These are phyloP conservation scores for Eupsittula cactorum DNA, from an alignment of 2,113 vertebrate genomes.

Conservation along the genomic window DNA sequence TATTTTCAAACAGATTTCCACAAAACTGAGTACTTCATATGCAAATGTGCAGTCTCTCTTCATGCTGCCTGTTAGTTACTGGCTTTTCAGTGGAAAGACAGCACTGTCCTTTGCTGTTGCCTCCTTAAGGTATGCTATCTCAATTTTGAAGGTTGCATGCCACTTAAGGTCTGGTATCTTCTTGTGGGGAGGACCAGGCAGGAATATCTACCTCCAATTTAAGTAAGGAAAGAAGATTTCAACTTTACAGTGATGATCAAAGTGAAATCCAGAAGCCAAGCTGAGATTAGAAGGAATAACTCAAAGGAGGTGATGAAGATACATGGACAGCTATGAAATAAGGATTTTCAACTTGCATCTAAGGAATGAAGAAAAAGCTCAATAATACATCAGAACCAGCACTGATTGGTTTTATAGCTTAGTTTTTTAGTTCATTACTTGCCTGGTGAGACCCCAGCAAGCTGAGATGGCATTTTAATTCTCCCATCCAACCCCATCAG, in stretches of 20 bases:
- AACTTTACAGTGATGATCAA: constrained; percentile 5
- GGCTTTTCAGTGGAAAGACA: not conserved
- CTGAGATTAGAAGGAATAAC: constrained; percentile 27
- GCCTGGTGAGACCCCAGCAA: not conserved
- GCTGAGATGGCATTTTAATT: not conserved
- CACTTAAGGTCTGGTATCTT: not conserved
- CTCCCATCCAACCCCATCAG: no score
- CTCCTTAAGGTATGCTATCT: not conserved
- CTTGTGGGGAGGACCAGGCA: not conserved
- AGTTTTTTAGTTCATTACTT: not conserved
- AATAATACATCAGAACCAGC: not conserved
- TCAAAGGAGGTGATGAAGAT: not conserved
- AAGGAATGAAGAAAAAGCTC: not conserved
- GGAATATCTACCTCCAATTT: not conserved
- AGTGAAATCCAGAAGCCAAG: constrained; percentile 15
- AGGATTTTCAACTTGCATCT: not conserved
- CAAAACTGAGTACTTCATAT: not conserved
- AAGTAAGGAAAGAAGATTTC: not conserved
- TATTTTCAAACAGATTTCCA: not conserved
- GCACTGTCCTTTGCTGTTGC: not conserved
- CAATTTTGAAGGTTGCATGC: not conserved
- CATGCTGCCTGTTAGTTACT: not conserved
- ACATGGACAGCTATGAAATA: not conserved
- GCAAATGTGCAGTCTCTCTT: not conserved
- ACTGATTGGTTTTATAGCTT: not conserved